Conservation (phyloP, 2,888 invertebrate species). For the Clivina fossor region DNA sequence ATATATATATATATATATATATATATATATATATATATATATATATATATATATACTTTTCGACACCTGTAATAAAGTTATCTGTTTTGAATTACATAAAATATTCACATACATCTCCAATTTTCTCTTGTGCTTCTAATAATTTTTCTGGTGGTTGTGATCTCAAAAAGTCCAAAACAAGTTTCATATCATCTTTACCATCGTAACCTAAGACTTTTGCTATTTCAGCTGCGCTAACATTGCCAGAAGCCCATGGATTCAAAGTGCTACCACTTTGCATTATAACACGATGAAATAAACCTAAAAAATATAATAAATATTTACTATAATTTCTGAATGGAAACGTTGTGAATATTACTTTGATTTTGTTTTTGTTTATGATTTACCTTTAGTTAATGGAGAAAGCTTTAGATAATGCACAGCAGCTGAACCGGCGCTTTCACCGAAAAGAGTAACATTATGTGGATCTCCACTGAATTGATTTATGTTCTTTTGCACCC, state of each 20-base stretch:
- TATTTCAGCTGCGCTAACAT: slow-evolving; percentile 3
- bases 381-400: slow-evolving; percentile 39
- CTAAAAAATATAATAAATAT: slow-evolving; percentile 36
- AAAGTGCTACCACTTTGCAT: slow-evolving; percentile 48
- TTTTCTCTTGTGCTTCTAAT: slow-evolving; percentile 33
- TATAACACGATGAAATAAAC: slow-evolving; percentile 49
- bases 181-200: slow-evolving; percentile 22
- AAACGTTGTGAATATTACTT: too few species aligned
- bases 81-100: background rate
- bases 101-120: slow-evolving; percentile 33
- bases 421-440: slow-evolving; percentile 43
- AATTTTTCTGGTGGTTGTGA: slow-evolving; percentile 30
- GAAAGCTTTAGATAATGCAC: slow-evolving; percentile 42
- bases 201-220: slow-evolving; percentile 20
- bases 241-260: slow-evolving; percentile 42
- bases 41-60: too few species aligned
- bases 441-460: slow-evolving; percentile 43
- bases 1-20: too few species aligned
- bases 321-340: background rate
- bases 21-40: too few species aligned
- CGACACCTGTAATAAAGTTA: background rate
- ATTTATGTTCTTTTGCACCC: slow-evolving; percentile 37
- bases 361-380: background rate
- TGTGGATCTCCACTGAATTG: slow-evolving; percentile 39
- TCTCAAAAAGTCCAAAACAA: slow-evolving; percentile 25